Evolutionary conservation across 2,113 vertebrate species (phyloP), one percentile per base, ranked within the genome.

Genomic region (Alexandromys fortis): DNA sequence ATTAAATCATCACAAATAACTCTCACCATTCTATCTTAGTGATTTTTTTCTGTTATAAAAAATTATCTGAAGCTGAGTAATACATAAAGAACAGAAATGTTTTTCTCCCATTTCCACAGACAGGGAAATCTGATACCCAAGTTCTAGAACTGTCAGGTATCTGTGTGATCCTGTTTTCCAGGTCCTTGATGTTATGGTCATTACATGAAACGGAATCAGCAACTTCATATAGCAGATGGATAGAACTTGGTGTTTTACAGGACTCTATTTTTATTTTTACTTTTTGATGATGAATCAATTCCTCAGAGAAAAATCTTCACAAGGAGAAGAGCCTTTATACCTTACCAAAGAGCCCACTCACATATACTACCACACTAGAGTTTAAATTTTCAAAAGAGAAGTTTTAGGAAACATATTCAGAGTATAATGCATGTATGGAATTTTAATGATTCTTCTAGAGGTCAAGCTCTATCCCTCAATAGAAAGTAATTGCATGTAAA

Each of bases 161-260:
- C 12, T 38, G 17, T 68, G 26, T 33, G 26, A 47, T 1, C 5
- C 1, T 65, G 10, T 63, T 82, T 22, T 52, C 68, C 49, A 35
- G 24, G 33, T 9, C 13, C 33, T 63, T 73, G 35, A 75, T 12
- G 0, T 21, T 65, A 47, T 49, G 26, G 11, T 2, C 26, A 30
- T 0, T 58, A 24, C 0, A 17, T 16, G 7, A 14, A 17, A 63
- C 1, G 2, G 14, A 14, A 28, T 6, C 7, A 83, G 35, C 47
- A 13, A 33, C 26, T 35, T 49, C 16, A 38, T 10, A 33, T 4
- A 19, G 7, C 10, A 63, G 26, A 63, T 7, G 4, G 11, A 14
- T 30, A 13, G 42, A 22, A 63, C 12, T 8, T 5, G 26, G 28
- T 83, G 81, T 63, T 42, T 83, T 63, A 16, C 2, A 28, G 12